These are phyloP conservation scores for Exephanes ischioxanthus DNA, from an alignment of 2,888 invertebrate genomes.

Conservation along the genomic window DNA sequence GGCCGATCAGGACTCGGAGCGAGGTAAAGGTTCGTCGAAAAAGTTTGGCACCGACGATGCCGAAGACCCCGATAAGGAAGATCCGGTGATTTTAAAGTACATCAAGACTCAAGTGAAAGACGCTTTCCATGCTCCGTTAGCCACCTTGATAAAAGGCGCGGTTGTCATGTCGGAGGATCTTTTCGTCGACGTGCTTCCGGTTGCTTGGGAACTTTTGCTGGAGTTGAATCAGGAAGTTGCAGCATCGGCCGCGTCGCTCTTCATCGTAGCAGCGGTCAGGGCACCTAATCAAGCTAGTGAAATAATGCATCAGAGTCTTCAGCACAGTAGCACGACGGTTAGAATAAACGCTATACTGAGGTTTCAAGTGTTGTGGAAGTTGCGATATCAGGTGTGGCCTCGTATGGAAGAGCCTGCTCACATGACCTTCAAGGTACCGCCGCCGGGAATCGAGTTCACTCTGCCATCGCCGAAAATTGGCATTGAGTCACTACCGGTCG, in stretches of 20 bases:
- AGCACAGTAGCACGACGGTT: slow-evolving; percentile 92
- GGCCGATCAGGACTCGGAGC: slow-evolving; percentile 85
- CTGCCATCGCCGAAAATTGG: slow-evolving; percentile 99
- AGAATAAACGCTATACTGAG: slow-evolving; percentile 94
- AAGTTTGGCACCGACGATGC: slow-evolving; percentile 79
- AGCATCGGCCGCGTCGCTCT: slow-evolving; percentile 94
- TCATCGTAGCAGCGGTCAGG: slow-evolving; percentile 97
- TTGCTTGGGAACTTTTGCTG: slow-evolving; percentile 97
- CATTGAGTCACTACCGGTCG: slow-evolving; percentile 96
- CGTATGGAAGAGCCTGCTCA: slow-evolving; percentile 99
- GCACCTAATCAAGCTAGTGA: slow-evolving; percentile 95
- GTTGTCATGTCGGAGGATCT: slow-evolving; percentile 95
- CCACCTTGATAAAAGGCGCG: slow-evolving; percentile 95
- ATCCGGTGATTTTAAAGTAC: slow-evolving; percentile 91
- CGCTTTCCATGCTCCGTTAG: slow-evolving; percentile 95
- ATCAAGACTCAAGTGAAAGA: slow-evolving; percentile 93
- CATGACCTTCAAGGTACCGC: slow-evolving; percentile 98
- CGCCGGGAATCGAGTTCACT: slow-evolving; percentile 99
- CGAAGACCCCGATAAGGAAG: slow-evolving; percentile 86
- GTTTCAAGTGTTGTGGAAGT: slow-evolving; percentile 98
- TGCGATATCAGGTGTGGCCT: slow-evolving; percentile 99
- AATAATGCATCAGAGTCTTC: slow-evolving; percentile 95
- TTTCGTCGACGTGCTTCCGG: slow-evolving; percentile 94
- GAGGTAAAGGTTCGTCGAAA: slow-evolving; percentile 80
- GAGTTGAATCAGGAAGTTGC: slow-evolving; percentile 96